Percentiles rank a stretch among this genome's conserved stretches.
phyloP scores from a whole-genome alignment of 2,797 vertebrate species.

The Leucoraja ocellata region DNA sequence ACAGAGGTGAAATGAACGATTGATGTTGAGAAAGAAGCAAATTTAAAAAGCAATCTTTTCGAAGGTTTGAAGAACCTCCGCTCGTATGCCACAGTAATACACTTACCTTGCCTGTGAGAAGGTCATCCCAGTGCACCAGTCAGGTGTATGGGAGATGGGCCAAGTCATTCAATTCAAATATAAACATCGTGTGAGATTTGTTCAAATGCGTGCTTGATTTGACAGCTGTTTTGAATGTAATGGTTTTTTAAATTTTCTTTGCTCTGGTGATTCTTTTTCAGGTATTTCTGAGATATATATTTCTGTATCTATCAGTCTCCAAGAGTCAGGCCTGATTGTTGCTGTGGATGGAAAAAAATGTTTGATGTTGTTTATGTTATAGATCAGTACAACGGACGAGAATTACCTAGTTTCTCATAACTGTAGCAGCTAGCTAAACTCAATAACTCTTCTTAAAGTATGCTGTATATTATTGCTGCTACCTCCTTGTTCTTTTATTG shows the following conservation, averaged over 20 bases:
- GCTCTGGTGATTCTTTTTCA: neutral
- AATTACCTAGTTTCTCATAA: neutral
- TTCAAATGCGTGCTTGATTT: neutral
- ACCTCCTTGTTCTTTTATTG: neutral
- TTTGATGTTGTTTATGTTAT: neutral
- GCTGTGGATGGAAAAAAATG: neutral
- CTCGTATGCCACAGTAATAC: neutral
- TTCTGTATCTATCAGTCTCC: neutral
- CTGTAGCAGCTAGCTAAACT: neutral
- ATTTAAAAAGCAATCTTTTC: slow-evolving; percentile 5
- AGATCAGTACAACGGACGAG: neutral
- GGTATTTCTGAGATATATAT: neutral
- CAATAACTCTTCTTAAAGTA: neutral
- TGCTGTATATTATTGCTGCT: neutral
- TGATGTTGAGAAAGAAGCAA: neutral
- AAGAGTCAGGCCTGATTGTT: neutral
- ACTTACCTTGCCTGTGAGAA: neutral
- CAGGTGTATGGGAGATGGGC: neutral
- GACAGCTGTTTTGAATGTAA: slow-evolving; percentile 19
- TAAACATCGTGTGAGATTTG: neutral
- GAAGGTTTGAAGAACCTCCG: neutral
- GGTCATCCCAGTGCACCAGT: neutral
- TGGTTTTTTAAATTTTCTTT: neutral
- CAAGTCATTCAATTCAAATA: slow-evolving; percentile 30
- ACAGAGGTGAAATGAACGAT: neutral